These are phyloP conservation scores for Amphiprion ocellaris DNA, from an alignment of 2,113 vertebrate genomes.

Conservation along the genomic window DNA sequence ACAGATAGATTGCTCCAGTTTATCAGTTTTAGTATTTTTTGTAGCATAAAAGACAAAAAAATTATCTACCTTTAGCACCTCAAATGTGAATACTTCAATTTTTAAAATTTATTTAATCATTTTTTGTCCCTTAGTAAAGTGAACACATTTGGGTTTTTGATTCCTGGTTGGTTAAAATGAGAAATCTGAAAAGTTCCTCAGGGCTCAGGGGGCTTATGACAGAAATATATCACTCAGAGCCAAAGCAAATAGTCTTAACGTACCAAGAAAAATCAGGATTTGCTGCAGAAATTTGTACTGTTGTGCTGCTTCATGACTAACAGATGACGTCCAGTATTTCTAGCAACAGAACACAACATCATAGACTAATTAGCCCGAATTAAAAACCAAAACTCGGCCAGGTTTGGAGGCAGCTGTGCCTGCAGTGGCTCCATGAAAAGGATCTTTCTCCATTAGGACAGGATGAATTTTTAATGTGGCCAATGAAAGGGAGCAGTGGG, in stretches of 20 bases:
- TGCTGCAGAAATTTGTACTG: background rate
- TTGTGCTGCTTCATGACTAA: background rate
- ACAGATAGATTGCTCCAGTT: too few species aligned
- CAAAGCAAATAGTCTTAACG: background rate
- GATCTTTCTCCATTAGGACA: constrained; percentile 76
- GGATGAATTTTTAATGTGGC: constrained; percentile 83
- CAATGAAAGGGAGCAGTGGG: constrained; percentile 84
- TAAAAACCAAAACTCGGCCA: background rate
- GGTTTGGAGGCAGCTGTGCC: constrained; percentile 58
- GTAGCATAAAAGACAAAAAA: too few species aligned
- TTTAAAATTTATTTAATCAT: too few species aligned
- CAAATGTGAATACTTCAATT: too few species aligned
- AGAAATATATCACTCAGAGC: background rate
- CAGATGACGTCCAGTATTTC: background rate
- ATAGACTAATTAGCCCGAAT: background rate
- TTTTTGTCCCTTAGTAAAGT: too few species aligned
- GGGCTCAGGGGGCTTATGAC: too few species aligned
- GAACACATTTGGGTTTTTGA: too few species aligned
- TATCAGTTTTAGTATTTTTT: too few species aligned
- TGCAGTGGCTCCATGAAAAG: constrained; percentile 71
- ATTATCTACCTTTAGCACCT: too few species aligned
- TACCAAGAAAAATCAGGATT: background rate
- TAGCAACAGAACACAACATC: background rate
- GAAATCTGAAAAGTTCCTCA: too few species aligned
- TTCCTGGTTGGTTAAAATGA: too few species aligned